These are phyloP conservation scores for Arenaria interpres DNA, from an alignment of 2,113 vertebrate species.

Conservation along the genomic window DNA sequence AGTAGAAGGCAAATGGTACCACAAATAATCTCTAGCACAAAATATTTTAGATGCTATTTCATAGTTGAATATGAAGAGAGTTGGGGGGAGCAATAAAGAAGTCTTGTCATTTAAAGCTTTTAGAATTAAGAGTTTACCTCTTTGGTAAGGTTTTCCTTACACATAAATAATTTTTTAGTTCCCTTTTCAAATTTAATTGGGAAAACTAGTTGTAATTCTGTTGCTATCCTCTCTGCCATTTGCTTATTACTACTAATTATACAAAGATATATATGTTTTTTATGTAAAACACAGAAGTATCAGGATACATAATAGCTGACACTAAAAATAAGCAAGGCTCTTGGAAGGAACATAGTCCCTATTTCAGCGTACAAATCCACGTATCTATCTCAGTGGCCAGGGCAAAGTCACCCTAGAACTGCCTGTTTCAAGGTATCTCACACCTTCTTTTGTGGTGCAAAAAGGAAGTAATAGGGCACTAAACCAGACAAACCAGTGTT, in stretches of 20 bases:
- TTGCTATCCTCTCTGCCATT: neutral
- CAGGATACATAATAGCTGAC: neutral
- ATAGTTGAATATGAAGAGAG: neutral
- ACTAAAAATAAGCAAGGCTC: neutral
- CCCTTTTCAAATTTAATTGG: neutral
- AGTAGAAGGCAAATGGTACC: neutral
- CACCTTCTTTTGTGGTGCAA: neutral
- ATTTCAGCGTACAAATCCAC: neutral
- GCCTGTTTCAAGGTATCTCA: neutral
- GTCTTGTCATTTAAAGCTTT: neutral
- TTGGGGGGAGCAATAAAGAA: neutral
- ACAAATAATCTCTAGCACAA: neutral
- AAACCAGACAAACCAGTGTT: neutral
- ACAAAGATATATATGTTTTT: neutral
- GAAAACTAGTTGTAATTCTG: neutral
- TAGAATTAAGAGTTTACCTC: neutral
- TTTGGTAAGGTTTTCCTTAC: neutral
- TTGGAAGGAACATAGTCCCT: neutral
- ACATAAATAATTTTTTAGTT: neutral
- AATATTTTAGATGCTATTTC: neutral
- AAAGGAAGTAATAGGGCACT: neutral
- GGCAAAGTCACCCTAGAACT: neutral
- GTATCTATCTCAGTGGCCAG: neutral
- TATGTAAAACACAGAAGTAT: neutral
- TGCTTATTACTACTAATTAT: neutral